phyloP scores from a whole-genome alignment of 2,113 vertebrate species.

The Eupsittula cactorum region DNA sequence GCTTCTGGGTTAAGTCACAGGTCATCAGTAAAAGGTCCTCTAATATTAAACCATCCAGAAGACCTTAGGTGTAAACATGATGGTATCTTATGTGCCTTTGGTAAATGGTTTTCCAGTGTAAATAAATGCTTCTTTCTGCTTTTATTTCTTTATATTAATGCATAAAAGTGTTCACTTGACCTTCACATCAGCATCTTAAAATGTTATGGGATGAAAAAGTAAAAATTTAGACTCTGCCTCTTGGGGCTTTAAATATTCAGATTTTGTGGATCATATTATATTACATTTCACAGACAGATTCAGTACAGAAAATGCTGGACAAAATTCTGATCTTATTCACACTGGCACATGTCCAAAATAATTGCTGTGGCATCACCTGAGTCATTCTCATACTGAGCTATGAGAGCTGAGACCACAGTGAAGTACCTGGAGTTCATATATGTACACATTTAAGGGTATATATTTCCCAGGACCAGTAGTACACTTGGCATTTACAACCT shows the following conservation, averaged over 20 bases:
- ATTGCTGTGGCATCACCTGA: background rate
- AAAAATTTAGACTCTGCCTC: background rate
- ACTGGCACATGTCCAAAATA: background rate
- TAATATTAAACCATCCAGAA: background rate
- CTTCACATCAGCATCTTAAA: background rate
- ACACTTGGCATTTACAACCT: background rate
- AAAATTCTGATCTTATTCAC: background rate
- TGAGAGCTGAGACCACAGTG: background rate
- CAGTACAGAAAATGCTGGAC: background rate
- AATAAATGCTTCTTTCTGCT: background rate
- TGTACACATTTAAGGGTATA: background rate
- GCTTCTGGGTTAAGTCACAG: background rate
- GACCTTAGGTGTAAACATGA: background rate
- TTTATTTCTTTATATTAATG: background rate
- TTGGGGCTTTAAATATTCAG: background rate
- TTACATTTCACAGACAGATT: background rate
- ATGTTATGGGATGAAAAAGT: background rate
- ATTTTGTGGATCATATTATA: background rate
- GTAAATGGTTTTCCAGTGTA: background rate
- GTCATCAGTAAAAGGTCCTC: background rate
- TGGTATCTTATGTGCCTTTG: background rate
- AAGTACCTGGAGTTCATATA: background rate
- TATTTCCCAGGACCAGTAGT: background rate
- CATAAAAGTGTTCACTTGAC: background rate
- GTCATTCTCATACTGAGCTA: background rate